phyloP scores from a whole-genome alignment of 2,113 vertebrate genomes.

The Zosterops japonicus region DNA sequence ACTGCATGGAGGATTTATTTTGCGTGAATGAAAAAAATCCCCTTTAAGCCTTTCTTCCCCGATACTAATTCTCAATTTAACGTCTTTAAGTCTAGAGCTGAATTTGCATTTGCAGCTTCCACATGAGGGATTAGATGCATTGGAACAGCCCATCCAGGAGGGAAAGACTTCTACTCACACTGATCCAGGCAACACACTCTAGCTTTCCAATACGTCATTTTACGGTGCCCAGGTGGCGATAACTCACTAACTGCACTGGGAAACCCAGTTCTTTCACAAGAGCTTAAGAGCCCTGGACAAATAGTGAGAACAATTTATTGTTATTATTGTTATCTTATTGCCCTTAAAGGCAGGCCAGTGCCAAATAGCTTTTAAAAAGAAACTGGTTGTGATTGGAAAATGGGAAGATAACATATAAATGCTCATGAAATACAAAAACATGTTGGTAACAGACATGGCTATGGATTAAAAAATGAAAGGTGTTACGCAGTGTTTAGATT shows the following conservation, averaged over 20 bases:
- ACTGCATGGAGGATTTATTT: slow-evolving; percentile 12
- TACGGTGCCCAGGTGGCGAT: not conserved
- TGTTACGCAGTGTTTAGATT: not conserved
- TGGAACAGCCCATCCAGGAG: not conserved
- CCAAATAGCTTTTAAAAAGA: not conserved
- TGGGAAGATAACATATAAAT: not conserved
- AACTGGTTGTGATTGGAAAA: not conserved
- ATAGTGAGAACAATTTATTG: not conserved
- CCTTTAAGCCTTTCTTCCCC: not conserved
- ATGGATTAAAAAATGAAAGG: not conserved
- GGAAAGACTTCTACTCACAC: not conserved
- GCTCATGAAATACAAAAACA: not conserved
- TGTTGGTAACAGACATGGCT: not conserved
- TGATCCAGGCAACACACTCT: not conserved
- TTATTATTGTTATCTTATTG: not conserved
- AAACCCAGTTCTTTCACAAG: not conserved
- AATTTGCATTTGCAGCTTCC: slow-evolving; percentile 31
- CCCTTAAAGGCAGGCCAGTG: not conserved
- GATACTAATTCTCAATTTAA: slow-evolving; percentile 14
- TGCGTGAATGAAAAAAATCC: slow-evolving; percentile 18
- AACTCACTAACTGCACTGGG: not conserved
- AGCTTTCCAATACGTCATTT: not conserved
- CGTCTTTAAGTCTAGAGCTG: slow-evolving; percentile 1
- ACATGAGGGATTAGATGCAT: not conserved
- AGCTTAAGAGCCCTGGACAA: not conserved